A percentile compares a stretch with the other conserved stretches of the same genome.
phyloP scores from a whole-genome alignment of 2,113 vertebrate species.

The Sarotherodon lohbergeri region DNA sequence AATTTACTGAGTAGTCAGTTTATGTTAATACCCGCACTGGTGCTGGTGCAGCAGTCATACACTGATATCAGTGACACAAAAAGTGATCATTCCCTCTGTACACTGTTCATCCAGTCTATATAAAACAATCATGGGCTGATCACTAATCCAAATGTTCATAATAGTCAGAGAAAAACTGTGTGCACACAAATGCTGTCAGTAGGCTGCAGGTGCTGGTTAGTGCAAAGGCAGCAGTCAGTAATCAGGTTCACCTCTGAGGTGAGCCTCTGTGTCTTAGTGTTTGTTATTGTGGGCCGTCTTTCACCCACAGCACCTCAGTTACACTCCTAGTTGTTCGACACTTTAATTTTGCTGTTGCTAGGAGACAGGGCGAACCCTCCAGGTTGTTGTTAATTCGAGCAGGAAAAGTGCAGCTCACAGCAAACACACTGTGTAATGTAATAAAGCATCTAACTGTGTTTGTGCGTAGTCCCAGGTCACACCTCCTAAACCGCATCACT shows the following conservation, averaged over 20 bases:
- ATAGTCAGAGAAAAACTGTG: background rate
- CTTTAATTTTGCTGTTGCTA: constrained; percentile 27
- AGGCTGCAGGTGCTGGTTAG: background rate
- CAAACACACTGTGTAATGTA: background rate
- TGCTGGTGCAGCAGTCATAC: background rate
- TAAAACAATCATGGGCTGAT: background rate
- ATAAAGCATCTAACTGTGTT: background rate
- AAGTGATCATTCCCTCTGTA: background rate
- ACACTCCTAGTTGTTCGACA: background rate
- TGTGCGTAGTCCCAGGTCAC: background rate
- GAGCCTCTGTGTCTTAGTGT: background rate
- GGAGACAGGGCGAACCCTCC: constrained; percentile 11
- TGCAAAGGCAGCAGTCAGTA: background rate
- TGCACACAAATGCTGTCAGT: background rate
- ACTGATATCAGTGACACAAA: rapidly evolving
- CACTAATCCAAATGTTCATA: background rate
- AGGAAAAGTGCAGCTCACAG: background rate
- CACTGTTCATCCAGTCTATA: background rate
- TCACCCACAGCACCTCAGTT: background rate
- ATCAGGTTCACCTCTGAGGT: background rate
- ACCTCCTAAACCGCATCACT: background rate
- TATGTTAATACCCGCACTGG: background rate
- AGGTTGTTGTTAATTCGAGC: background rate
- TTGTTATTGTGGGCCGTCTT: background rate
- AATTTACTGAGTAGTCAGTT: background rate